Percentiles rank a stretch among this genome's conserved stretches.
These are phyloP conservation scores for Sebastes ruberrimus DNA, from an alignment of 2,797 vertebrate species.

Conservation along the genomic window DNA sequence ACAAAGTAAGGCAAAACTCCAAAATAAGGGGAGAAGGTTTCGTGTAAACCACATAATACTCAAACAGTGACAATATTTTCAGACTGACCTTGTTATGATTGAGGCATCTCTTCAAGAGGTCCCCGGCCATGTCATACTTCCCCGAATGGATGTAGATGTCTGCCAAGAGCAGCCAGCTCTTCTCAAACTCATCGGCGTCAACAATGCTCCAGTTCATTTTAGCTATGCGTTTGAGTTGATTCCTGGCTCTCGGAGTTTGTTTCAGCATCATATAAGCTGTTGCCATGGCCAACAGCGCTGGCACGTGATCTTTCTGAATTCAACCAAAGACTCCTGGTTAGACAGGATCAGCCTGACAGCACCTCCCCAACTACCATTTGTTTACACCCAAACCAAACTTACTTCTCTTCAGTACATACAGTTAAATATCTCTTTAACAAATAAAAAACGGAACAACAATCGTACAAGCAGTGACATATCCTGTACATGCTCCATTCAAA, in stretches of 20 bases:
- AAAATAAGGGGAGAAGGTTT: background rate
- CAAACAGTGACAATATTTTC: background rate
- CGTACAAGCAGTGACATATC: background rate
- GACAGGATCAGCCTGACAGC: conserved; percentile 3
- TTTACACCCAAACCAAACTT: background rate
- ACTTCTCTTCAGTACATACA: background rate
- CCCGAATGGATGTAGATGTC: conserved; percentile 98
- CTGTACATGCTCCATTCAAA: background rate
- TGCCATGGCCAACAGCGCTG: conserved; percentile 95
- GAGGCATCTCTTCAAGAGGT: conserved; percentile 92
- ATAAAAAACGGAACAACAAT: background rate
- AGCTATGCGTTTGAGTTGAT: conserved; percentile 94
- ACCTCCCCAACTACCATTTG: background rate
- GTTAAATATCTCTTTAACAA: background rate
- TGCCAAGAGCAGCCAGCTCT: conserved; percentile 96
- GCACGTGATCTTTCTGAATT: conserved; percentile 92
- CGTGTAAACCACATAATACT: background rate
- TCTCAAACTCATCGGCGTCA: conserved; percentile 98
- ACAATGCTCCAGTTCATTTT: conserved; percentile 96
- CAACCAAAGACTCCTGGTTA: conserved; percentile 32
- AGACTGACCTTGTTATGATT: conserved; percentile 90
- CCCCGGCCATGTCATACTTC: conserved; percentile 95
- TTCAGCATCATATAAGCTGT: conserved; percentile 98
- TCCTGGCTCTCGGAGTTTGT: conserved; percentile 94
- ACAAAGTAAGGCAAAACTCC: background rate